Base-by-base conservation (phyloP, 1,140 invertebrate species). In the Phthorimaea operculella region DNA sequence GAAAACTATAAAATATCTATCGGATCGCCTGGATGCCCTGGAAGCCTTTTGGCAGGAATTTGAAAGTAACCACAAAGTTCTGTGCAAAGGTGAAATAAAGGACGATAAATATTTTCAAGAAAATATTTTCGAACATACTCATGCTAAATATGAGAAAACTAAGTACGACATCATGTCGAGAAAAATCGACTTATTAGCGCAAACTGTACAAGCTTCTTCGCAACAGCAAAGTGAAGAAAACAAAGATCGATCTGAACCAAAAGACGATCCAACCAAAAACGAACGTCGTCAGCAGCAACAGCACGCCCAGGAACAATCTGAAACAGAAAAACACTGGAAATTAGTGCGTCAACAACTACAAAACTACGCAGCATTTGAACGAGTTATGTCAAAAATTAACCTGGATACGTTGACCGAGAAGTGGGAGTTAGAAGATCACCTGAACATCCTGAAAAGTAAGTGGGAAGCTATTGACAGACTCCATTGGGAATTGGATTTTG, bases 141-240 rank as follows among this genome's bases (percentile, higher is more conserved):
- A 28, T 4, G 6, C 21, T 28, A 28, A 28, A 28, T 28, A 28
- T 28, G 2, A 28, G 6, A 28, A 28, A 2, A 28, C 21, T 2
- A 28, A 28, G 21, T 28, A 6, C 21, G 21, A 28, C 39, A 14
- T 42, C 17, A 47, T 54, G 10, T 48, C 11, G 8, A 42, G 21
- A 21, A 54, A 47, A 54, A 54, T 42, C 10, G 33, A 54, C 33
- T 8, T 15, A 15, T 15, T 54, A n/a, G 33, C 45, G 11, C 28
- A 54, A 8, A 14, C 28, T 8, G 21, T 4, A 6, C 21, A 28
- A 28, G 6, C 6, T 2, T 28, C 21, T 6, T 28, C 21, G 21
- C 2, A 28, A 28, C 21, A 28, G 6, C 21, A 28, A 28, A 47
- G 12, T 11, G 47, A 47, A 15, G 15, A 18, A 16, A 39, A 54